Percentiles rank a stretch among this genome's conserved stretches.
phyloP scores from a whole-genome alignment of 2,888 invertebrate species.

The Phyllotreta cruciferae region DNA sequence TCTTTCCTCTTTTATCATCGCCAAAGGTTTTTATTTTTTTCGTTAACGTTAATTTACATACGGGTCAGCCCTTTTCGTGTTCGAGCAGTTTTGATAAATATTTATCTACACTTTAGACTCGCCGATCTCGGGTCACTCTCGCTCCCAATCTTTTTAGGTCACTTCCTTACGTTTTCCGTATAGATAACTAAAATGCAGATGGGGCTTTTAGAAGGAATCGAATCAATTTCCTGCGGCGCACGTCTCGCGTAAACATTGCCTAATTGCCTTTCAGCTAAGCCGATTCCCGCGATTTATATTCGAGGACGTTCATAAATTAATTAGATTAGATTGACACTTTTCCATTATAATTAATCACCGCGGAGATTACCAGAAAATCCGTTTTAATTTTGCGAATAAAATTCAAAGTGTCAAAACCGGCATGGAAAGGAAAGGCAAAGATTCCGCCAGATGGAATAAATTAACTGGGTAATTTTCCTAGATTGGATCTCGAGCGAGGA shows the following conservation, averaged over 20 bases:
- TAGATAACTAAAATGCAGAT: constrained; percentile 8
- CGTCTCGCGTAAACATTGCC: neutral
- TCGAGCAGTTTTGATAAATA: constrained; percentile 16
- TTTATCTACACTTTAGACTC: constrained; percentile 10
- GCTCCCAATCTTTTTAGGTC: constrained; percentile 12
- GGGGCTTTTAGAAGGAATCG: constrained; percentile 1
- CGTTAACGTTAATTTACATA: constrained; percentile 7
- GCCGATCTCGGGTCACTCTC: neutral
- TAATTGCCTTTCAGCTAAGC: neutral
- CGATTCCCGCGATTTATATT: too few species aligned
- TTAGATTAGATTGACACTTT: too few species aligned
- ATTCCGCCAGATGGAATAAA: constrained; percentile 19
- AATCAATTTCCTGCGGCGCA: constrained; percentile 1
- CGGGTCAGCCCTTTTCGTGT: constrained; percentile 8
- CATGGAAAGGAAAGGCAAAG: constrained; percentile 4
- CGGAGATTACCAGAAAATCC: neutral
- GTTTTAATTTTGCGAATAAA: constrained; percentile 6
- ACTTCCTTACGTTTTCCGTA: constrained; percentile 6
- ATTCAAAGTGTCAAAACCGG: constrained; percentile 15
- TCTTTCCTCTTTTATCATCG: too few species aligned
- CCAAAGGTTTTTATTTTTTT: neutral
- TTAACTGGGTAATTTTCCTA: constrained; percentile 27
- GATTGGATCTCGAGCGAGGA: constrained; percentile 8
- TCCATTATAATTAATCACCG: neutral
- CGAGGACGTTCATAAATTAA: too few species aligned